These are phyloP conservation scores for Cataglyphis cursor DNA, from an alignment of 2,888 invertebrate genomes.

Conservation along the genomic window DNA sequence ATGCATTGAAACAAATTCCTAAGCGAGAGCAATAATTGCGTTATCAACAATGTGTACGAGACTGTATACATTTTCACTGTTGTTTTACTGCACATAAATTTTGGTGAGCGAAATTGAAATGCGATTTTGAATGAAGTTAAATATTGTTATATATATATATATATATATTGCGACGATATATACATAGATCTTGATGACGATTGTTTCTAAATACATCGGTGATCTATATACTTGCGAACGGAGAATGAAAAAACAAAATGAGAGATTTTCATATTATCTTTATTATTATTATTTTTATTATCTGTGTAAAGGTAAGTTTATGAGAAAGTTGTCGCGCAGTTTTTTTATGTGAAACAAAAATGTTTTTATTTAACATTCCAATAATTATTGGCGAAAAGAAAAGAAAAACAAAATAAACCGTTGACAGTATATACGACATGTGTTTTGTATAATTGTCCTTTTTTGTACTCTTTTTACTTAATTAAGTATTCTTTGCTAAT, in stretches of 20 bases:
- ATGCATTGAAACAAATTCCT: slow-evolving; percentile 40
- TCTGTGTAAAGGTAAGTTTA: slow-evolving; percentile 42
- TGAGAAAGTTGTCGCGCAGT: slow-evolving; percentile 57
- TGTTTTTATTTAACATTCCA: slow-evolving; percentile 78
- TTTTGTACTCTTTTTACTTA: background rate
- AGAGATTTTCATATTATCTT: slow-evolving; percentile 72
- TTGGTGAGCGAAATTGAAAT: slow-evolving; percentile 36
- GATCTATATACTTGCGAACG: slow-evolving; percentile 9
- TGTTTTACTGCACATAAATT: slow-evolving; percentile 58
- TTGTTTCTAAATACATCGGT: slow-evolving; percentile 15
- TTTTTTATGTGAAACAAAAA: slow-evolving; percentile 59
- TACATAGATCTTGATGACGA: slow-evolving; percentile 12
- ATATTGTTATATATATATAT: background rate
- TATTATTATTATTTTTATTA: slow-evolving; percentile 73
- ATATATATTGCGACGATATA: background rate
- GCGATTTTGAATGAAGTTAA: slow-evolving; percentile 2
- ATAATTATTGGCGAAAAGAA: slow-evolving; percentile 70
- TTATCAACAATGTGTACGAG: slow-evolving; percentile 31
- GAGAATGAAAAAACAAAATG: background rate
- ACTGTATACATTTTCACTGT: slow-evolving; percentile 59
- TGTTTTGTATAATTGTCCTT: slow-evolving; percentile 5
- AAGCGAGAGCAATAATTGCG: slow-evolving; percentile 56
- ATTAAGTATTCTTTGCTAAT: background rate
- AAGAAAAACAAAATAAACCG: slow-evolving; percentile 73
- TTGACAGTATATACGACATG: slow-evolving; percentile 63